Percentiles rank a stretch among this genome's conserved stretches.
These are phyloP conservation scores for Drosophila ustulata DNA, from an alignment of 2,888 invertebrate genomes.

Conservation along the genomic window DNA sequence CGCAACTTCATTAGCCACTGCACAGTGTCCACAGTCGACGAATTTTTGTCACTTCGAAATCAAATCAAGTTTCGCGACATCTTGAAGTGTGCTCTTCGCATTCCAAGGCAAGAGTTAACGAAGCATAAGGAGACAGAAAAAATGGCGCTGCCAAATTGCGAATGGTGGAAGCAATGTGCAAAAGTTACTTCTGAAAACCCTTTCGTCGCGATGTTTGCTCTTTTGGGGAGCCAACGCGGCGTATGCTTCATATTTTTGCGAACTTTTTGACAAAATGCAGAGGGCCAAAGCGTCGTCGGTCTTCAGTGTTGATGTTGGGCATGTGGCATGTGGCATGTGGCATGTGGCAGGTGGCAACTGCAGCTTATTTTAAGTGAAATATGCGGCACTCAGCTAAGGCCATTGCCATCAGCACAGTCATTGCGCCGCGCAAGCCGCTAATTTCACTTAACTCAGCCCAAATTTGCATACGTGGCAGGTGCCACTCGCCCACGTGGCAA, in stretches of 20 bases:
- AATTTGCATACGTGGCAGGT: constrained; percentile 44
- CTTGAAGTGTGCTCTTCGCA: background rate
- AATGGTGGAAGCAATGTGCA: constrained; percentile 27
- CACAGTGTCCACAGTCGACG: constrained; percentile 26
- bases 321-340: background rate
- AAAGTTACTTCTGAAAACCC: background rate
- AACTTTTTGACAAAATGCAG: constrained; percentile 45
- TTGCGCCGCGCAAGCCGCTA: constrained; percentile 46
- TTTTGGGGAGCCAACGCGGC: constrained; percentile 26
- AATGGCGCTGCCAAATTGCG: constrained; percentile 1
- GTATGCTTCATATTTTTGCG: constrained; percentile 41
- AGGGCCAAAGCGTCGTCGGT: constrained; percentile 16
- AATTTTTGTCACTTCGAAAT: too few relatives aligned
- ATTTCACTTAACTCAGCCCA: constrained; percentile 49
- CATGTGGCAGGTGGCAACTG: constrained; percentile 4
- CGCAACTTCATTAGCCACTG: constrained; percentile 12
- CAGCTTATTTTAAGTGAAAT: constrained; percentile 24
- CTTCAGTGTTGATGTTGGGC: too few relatives aligned
- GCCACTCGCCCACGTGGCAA: constrained; percentile 9
- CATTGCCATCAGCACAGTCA: constrained; percentile 27
- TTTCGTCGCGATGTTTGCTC: background rate
- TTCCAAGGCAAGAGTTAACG: background rate
- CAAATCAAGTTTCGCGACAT: background rate
- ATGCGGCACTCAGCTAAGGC: constrained; percentile 27
- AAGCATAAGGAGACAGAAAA: background rate